Conservation (phyloP, 2,797 vertebrate genomes). For the Cynodonichthys magdalenae region DNA sequence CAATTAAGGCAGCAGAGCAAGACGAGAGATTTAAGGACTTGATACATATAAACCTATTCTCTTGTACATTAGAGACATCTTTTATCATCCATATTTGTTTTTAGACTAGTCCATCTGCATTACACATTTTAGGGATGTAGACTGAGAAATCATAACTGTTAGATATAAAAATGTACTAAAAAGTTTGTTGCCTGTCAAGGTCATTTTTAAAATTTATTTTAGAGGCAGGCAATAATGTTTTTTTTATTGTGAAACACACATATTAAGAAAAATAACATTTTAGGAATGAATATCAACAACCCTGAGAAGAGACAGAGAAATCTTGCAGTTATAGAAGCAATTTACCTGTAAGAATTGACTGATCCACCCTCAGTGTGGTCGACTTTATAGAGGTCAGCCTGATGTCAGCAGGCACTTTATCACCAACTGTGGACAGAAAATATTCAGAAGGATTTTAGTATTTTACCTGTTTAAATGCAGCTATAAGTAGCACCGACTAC, state of each 20-base stretch:
- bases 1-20: constrained; percentile 80
- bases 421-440: constrained; percentile 87
- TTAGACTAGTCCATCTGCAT: constrained; percentile 10
- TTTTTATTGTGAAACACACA: background rate
- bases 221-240: too few species aligned
- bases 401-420: constrained; percentile 99
- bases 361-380: constrained; percentile 96
- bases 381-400: constrained; percentile 96
- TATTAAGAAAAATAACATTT: background rate
- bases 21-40: constrained; percentile 57
- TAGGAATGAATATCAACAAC: background rate
- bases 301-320: background rate
- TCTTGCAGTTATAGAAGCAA: background rate
- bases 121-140: background rate
- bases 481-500: background rate
- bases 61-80: constrained; percentile 23
- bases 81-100: constrained; percentile 13
- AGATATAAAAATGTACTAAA: constrained; percentile 11
- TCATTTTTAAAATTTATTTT: too few species aligned
- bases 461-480: constrained; percentile 22
- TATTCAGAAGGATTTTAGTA: constrained; percentile 4
- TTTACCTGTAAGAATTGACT: constrained; percentile 97
- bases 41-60: constrained; percentile 61
- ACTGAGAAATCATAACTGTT: constrained; percentile 25
- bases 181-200: background rate